These are phyloP conservation scores for Drosophila punjabiensis DNA, from an alignment of 1,140 invertebrate genomes.

Conservation along the genomic window DNA sequence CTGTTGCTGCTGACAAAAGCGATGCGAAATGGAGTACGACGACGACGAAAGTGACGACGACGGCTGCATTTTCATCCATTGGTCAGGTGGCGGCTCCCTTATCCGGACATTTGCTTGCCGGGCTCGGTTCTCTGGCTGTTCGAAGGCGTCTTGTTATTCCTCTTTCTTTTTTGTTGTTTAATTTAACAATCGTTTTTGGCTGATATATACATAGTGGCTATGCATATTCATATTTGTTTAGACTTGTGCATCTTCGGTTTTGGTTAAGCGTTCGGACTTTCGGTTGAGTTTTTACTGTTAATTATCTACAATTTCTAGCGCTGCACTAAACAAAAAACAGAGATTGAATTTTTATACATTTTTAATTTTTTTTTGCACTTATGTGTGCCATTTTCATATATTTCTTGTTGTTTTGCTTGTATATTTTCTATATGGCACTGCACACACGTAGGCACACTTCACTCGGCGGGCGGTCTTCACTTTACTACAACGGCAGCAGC, in stretches of 20 bases:
- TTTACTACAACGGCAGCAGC: conserved; percentile 38
- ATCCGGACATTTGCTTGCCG: conserved; percentile 83
- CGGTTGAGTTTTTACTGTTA: conserved; percentile 66
- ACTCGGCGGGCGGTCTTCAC: conserved; percentile 54
- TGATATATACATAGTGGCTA: conserved; percentile 67
- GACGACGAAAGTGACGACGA: conserved; percentile 83
- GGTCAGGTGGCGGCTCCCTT: conserved; percentile 72
- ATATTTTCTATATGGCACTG: conserved; percentile 23
- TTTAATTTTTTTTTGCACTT: conserved; percentile 6
- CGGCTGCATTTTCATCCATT: conserved; percentile 85
- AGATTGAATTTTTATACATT: conserved; percentile 22
- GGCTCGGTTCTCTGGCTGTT: conserved; percentile 41
- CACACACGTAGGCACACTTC: conserved; percentile 47
- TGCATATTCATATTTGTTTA: conserved; percentile 54
- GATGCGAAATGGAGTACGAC: conserved; percentile 83
- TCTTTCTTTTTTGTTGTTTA: conserved; percentile 11
- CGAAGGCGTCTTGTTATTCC: neutral
- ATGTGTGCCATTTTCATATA: conserved; percentile 11
- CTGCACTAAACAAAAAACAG: conserved; percentile 62
- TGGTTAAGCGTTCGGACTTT: conserved; percentile 30
- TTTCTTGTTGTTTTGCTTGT: conserved; percentile 15
- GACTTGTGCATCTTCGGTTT: conserved; percentile 48
- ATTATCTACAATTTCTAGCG: conserved; percentile 75
- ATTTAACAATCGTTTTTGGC: conserved; percentile 32
- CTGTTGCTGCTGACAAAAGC: conserved; percentile 64